Base-by-base conservation (phyloP, 2,888 invertebrate species). In the Colletes collaris region DNA sequence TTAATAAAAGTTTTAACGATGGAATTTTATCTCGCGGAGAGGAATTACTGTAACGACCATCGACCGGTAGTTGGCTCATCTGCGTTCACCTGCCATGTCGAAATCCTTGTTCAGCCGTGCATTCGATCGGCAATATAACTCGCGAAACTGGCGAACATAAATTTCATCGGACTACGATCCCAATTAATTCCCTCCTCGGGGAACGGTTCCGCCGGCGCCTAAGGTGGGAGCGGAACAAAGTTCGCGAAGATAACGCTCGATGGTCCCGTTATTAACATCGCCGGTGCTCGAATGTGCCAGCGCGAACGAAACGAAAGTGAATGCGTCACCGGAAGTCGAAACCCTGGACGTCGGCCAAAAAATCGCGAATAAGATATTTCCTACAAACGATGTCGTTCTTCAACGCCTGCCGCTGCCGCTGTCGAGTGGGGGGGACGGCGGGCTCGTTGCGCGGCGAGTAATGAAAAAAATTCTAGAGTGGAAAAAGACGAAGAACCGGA, bases 261-360 rank as follows among this genome's bases (percentile, higher is more conserved):
- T 60, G 16, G 66, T 49, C 53, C 56, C 27, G 60, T 49, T 49
- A 55, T 55, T 60, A 76, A 55, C 60, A 50, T 66, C 37, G 56
- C 44, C 66, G 27, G 50, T 44, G 27, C 35, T 40, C 68, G 58
- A 16, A 16, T 16, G 3, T 59, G 40, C 37, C 58, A 16, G 7
- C 50, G 27, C 46, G 35, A 63, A 49, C 64, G 52, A 72, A 46
- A 60, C 70, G 76, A 80, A 83, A 74, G 80, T 66, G 83, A 76
- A 73, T 50, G 66, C 59, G 53, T 79, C 63, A 16, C 52, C 58
- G 69, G 49, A 69, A 69, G 67, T 63, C 55, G 70, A 56, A 73
- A 53, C 68, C 35, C 62, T 81, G 81, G 81, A 81, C 5, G 1
- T 3, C 19, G 35, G 75, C 81, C 81, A 81, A 46, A 65, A 69